Conservation (phyloP, 1,140 invertebrate genomes). For the Tetramorium simillimum region DNA sequence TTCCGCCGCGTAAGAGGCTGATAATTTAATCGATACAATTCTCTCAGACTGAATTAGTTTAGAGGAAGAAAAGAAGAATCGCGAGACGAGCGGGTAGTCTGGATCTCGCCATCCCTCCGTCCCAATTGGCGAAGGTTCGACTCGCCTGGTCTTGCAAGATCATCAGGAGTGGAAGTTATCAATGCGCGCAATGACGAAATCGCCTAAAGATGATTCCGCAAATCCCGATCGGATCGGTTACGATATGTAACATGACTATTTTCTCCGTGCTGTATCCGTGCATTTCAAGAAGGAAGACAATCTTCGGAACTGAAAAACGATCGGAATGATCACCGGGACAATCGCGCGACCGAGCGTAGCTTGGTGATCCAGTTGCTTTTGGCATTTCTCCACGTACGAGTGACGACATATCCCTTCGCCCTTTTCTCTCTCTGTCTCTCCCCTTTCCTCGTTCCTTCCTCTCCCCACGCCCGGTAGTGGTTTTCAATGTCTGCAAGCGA, state of each 20-base stretch:
- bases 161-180: background rate
- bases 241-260: background rate
- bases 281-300: slow-evolving; percentile 47
- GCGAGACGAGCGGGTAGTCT: background rate
- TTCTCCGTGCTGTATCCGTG: slow-evolving; percentile 51
- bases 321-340: background rate
- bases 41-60: slow-evolving; percentile 51
- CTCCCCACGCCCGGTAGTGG: slow-evolving; percentile 18
- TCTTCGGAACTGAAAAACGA: slow-evolving; percentile 20
- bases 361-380: slow-evolving; percentile 24
- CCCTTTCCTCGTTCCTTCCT: too few species aligned
- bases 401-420: slow-evolving; percentile 75
- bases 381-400: slow-evolving; percentile 38
- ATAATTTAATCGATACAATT: slow-evolving; percentile 18
- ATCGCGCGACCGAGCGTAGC: background rate
- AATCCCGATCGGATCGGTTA: background rate
- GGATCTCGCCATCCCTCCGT: slow-evolving; percentile 5
- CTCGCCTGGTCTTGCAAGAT: background rate
- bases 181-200: background rate
- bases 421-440: background rate
- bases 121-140: slow-evolving; percentile 22
- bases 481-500: slow-evolving; percentile 75
- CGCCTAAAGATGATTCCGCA: background rate
- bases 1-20: slow-evolving; percentile 33
- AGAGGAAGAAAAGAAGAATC: background rate